Base-by-base conservation (phyloP, 2,113 vertebrate species). In the Lampris incognitus region DNA sequence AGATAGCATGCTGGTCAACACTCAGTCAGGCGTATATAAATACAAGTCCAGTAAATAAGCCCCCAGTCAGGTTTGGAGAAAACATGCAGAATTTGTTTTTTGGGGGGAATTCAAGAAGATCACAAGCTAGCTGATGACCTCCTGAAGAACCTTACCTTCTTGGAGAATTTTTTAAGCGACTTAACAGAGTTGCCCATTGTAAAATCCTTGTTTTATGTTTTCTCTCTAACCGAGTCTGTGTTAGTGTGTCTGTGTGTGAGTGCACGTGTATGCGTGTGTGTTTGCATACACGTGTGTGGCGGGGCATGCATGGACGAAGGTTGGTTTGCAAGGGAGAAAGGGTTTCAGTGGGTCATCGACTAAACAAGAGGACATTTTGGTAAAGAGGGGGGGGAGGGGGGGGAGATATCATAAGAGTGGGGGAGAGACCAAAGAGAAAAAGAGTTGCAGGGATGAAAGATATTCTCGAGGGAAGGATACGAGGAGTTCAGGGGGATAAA, bases 121-220 rank as follows among this genome's bases (percentile, higher is more conserved):
- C 50, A 66, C 63, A 68, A 48, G 56, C 49, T 60, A 66, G 41
- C 40, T 66, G 69, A 84, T 75, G 81, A 63, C 74, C 59, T 82
- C 56, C 60, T 40, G 81, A 66, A 78, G 0, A 71, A 87, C 94
- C 97, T 91, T 99, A 99, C 98, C 98, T 99, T 98, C 93, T 96
- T 97, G 70, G 95, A 97, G 94, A 98, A 95, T 89, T 93, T 95
- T 95, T 95, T 97, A 88, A 99, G 95, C 85, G 97, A 97, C 95
- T 98, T 98, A 92, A 99, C 95, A 93, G 97, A 98, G 95, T 99
- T 99, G 87, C 98, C 98, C 98, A 99, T 99, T 91, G 92, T 95
- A 93, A 79, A 82, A 56, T 79, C 70, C 77, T 82, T 84, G 71
- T 76, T 85, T 87, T 90, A 86, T 87, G 90, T 90, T 77, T 87